Evolutionary conservation across 2,113 vertebrate genomes (phyloP), one percentile per base, ranked within the genome.

Genomic region (Pycnonotus jocosus): DNA sequence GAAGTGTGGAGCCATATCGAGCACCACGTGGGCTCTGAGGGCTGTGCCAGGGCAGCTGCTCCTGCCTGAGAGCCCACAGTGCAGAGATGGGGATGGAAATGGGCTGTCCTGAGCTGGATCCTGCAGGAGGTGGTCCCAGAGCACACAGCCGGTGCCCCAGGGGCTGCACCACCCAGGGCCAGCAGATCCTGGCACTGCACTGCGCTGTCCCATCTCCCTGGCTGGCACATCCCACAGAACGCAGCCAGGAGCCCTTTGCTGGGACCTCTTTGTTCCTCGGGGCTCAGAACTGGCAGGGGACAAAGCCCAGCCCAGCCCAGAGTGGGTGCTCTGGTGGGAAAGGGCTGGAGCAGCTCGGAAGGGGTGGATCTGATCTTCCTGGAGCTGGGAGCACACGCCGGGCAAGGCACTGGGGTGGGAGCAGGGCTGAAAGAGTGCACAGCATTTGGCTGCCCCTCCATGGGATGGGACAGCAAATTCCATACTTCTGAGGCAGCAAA

Each of bases 301-400:
- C 54, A 73, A 66, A 60, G 3, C 20, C 44, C 45, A 60, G 57
- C 16, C 45, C 28, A 7, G 1, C 2, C 35, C 25, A 40, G 71
- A 15, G 58, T 2, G 0, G 0, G 6, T 3, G 33, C 30, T 72
- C 19, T 1, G 23, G 17, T 11, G 38, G 37, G 28, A 17, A 9
- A 45, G 28, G 64, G 57, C 37, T 18, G 0, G 8, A 83, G 57
- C 80, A 66, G 70, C 56, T 54, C 1, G 1, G 61, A 48, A 37
- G 7, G 51, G 42, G 1, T 19, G 44, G 68, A 35, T 27, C 27
- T 65, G 74, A 28, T 33, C 3, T n/a, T 21, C 48, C 58, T 16
- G 30, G 61, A 40, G 53, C 6, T 11, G 62, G 64, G 77, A 73
- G 69, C 78, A 42, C 45, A 22, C n/a, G 2, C 9, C 0, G 2